phyloP scores from a whole-genome alignment of 2,797 vertebrate species.

The Sarcophilus harrisii region DNA sequence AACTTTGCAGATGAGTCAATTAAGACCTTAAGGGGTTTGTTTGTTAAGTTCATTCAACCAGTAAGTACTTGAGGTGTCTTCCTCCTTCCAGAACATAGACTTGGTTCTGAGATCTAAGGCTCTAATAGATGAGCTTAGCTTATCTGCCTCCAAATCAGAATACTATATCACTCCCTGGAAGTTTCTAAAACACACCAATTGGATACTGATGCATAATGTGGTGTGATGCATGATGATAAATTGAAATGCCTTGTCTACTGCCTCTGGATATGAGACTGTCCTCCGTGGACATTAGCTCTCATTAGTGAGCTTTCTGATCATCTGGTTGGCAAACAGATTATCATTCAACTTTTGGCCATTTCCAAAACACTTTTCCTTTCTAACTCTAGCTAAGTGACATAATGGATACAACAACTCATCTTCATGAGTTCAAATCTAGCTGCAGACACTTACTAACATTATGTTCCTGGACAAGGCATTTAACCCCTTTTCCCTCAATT shows the following conservation, averaged over 20 bases:
- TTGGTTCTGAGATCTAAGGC: not conserved
- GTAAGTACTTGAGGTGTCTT: not conserved
- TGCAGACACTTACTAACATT: not conserved
- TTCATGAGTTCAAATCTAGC: not conserved
- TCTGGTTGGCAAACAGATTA: not conserved
- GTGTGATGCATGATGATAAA: not conserved
- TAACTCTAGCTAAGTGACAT: not conserved
- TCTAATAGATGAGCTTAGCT: not conserved
- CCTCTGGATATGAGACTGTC: not conserved
- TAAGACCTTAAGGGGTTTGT: not conserved
- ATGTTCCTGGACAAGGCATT: not conserved
- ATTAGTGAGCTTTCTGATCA: not conserved
- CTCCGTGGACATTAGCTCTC: not conserved
- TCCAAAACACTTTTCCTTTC: not conserved
- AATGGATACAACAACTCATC: not conserved
- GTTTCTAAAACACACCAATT: not conserved
- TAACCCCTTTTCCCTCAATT: not conserved
- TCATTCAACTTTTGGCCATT: not conserved
- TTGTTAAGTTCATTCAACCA: not conserved
- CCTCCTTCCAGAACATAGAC: not conserved
- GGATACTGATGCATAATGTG: not conserved
- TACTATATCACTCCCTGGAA: not conserved
- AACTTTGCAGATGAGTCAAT: not conserved
- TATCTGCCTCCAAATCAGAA: not conserved
- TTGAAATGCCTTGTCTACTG: no score